Evolutionary conservation across 1,140 invertebrate species (phyloP), one percentile per base, ranked within the genome.

Genomic region (Macrobrachium rosenbergii): DNA sequence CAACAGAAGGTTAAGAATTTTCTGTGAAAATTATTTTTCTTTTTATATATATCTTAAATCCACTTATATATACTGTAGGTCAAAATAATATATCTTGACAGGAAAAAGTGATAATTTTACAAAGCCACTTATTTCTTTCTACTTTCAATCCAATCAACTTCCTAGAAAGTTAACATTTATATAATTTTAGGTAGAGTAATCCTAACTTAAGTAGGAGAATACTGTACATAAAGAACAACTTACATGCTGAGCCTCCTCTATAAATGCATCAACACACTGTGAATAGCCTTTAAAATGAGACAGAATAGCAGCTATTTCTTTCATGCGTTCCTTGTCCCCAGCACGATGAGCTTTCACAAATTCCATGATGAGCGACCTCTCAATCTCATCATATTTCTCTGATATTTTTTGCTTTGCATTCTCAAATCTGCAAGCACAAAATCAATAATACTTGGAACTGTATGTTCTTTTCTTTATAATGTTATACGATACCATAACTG

Each of bases 261-360:
- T 99, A 91, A 98, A 99, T 0, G 97, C 97, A 93, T 99, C 96
- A 86, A 99, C 95, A 92, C 98, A 99, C 89, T 98, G 95, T 0
- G 96, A 96, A 92, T 99, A 99, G 5, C 98, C 96, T 92, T 99
- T 99, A 91, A 99, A 99, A 91, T 99, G 96, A 0, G 96, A 96
- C 87, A 99, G 93, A 67, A 99, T 96, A 45, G 94, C 94, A 0
- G 98, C 98, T 86, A 99, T 95, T 91, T 98, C 95, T 91, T 97
- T 98, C 98, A 99, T 99, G 91, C 96, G 94, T 21, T 93, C 93
- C 87, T 95, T 94, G 91, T 99, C 96, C 87, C 96, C 95, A 69
- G 94, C 94, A 86, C 94, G 95, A 91, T 94, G 90, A 5, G 98
- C 97, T 76, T 94, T 94, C 0, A 96, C 95, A 93, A 99, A 99